Base-by-base conservation (phyloP, 2,888 invertebrate species). In the Erebia palarica region DNA sequence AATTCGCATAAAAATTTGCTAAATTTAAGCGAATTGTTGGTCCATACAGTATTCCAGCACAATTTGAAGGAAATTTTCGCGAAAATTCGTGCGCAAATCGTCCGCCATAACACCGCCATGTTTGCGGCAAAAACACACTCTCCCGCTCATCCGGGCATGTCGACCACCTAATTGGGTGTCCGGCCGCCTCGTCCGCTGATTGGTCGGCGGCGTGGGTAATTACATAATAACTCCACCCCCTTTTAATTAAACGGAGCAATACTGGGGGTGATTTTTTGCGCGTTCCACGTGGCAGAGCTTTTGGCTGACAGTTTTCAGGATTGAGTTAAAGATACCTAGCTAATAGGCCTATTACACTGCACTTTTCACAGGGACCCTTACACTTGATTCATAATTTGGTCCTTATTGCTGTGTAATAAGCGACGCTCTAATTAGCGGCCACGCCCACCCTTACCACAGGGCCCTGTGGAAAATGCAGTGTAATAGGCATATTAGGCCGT, bases 141-240 rank as follows among this genome's bases (percentile, higher is more conserved):
- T 75, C 76, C 75, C 73, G 69, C 68, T 73, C 75, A 75, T 73
- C 75, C 77, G 76, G 76, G 75, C 74, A 65, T 82, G 82, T 82
- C 84, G 82, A 79, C 81, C 73, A 76, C 83, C 87, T 91, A 92
- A 93, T 92, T 92, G 92, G 92, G 82, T 84, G 82, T 81, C 81
- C 82, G 78, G 77, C 78, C 80, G 78, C 79, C 82, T 79, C 79
- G 86, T 78, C 78, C 79, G 82, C 83, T 83, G 84, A 89, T 91
- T 91, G 92, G 91, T 77, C 82, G 86, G 77, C 82, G 85, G 70
- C 86, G 88, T 86, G 87, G 87, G 75, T 90, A 90, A 92, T 92
- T 92, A 92, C 87, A 87, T 88, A 89, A 90, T 88, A 90, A 88
- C 88, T 84, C 88, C 92, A 89, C 92, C 92, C 85, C 80, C 81